Base-by-base conservation (phyloP, 2,113 vertebrate species). In the Poecilia latipinna region DNA sequence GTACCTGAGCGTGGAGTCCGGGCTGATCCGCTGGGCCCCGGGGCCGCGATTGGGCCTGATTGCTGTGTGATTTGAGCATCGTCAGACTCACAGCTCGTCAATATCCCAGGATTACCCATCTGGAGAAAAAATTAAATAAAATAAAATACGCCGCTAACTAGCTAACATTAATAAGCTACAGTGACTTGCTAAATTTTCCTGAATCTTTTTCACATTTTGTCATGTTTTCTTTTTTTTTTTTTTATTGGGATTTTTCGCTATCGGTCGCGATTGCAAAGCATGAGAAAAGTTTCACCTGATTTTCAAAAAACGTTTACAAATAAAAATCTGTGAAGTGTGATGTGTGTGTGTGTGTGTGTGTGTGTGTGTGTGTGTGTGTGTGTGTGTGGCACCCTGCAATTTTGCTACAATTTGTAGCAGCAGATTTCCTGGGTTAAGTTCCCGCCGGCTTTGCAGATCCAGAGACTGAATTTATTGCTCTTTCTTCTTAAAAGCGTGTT, bases 61-160 rank as follows among this genome's bases (percentile, higher is more conserved):
- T 90, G 86, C 85, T 77, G 68, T 87, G 79, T 76, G 86, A 86
- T 82, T 89, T 78, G 86, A 91, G 81, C 72, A 28, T 83, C 82
- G 74, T 76, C 83, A 54, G 77, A 67, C 75, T 63, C 79, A 69
- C 77, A 75, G 70, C 82, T 91, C 85, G 84, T 91, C 88, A 88
- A 82, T 80, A 85, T 66, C 78, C 64, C 68, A n/a, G 54, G 67
- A 35, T 70, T 70, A 64, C 42, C 60, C 3, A 66, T 42, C 84
- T 79, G 77, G 77, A 83, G 87, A 86, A 87, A 85, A 81, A 88
- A 85, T 1, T 83, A 78, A 3, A 37, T 2, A 11, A 33, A 70
- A 81, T 87, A 85, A 42, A 85, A 78, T 66, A 31, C 15, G 1
- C 35, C 57, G 73, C 80, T 63, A 33, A 75, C 61, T 65, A 86